phyloP scores from a whole-genome alignment of 2,113 vertebrate genomes.

The Otolemur garnettii region DNA sequence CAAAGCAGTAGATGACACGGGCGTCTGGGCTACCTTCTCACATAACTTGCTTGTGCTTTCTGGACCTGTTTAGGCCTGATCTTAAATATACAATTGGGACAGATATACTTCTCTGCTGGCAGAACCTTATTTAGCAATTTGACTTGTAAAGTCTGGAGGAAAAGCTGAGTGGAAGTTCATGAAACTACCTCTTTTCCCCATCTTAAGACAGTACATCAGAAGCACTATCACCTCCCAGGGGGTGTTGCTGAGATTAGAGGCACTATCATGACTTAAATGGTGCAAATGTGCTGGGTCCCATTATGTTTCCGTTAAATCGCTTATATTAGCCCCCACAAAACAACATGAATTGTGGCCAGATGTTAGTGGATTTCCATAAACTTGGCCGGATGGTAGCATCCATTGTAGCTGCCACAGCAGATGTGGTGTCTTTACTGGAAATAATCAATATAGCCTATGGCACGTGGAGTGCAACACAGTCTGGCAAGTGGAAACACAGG shows the following conservation, averaged over 20 bases:
- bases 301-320: neutral
- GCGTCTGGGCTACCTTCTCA: neutral
- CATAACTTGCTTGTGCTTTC: neutral
- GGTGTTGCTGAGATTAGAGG: neutral
- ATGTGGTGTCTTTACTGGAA: neutral
- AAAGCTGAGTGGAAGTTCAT: conserved; percentile 41
- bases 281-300: neutral
- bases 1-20: neutral
- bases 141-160: neutral
- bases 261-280: neutral
- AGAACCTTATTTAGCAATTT: neutral
- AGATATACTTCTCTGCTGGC: neutral
- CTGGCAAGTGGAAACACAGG: neutral
- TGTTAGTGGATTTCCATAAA: neutral
- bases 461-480: neutral
- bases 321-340: neutral
- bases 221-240: neutral
- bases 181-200: neutral
- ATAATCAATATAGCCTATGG: neutral
- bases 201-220: neutral
- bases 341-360: neutral
- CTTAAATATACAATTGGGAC: neutral
- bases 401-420: neutral
- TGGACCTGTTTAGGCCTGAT: neutral
- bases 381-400: neutral